phyloP scores from a whole-genome alignment of 1,140 invertebrate genomes.

The Sweltsa coloradensis region DNA sequence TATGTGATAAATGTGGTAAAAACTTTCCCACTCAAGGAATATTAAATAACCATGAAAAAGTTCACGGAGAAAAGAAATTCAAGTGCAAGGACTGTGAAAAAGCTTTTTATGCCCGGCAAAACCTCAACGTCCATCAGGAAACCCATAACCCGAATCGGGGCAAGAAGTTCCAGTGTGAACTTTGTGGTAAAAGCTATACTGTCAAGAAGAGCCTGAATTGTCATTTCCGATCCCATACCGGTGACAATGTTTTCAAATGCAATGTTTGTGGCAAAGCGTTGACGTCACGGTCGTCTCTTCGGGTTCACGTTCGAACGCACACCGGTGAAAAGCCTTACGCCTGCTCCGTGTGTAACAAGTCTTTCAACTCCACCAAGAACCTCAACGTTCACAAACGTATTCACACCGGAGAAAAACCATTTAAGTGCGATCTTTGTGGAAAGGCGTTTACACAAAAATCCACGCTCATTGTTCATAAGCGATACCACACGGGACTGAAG shows the following conservation, averaged over 20 bases:
- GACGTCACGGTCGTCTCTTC: not conserved
- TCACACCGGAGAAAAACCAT: constrained; percentile 56
- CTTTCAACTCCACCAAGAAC: constrained; percentile 6
- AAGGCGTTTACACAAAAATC: constrained; percentile 41
- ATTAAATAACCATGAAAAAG: constrained; percentile 15
- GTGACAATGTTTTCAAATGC: constrained; percentile 58
- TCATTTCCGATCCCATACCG: constrained; percentile 22
- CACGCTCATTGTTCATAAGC: constrained; percentile 32
- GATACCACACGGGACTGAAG: constrained; percentile 26
- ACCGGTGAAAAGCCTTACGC: not conserved
- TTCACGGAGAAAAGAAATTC: constrained; percentile 17
- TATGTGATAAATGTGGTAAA: constrained; percentile 13
- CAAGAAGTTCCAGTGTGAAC: constrained; percentile 55
- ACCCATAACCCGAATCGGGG: not conserved
- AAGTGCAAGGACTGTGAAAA: constrained; percentile 13
- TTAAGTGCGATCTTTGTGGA: constrained; percentile 50
- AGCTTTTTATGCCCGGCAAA: not conserved
- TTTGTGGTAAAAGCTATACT: constrained; percentile 43
- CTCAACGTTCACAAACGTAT: constrained; percentile 18
- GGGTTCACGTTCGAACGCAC: constrained; percentile 3
- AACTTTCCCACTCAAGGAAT: constrained; percentile 17
- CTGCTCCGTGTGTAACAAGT: constrained; percentile 12
- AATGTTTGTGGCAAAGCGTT: constrained; percentile 44
- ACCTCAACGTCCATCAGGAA: constrained; percentile 6
- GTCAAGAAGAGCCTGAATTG: constrained; percentile 28